These are phyloP conservation scores for Helostoma temminkii DNA, from an alignment of 2,797 vertebrate species.

Conservation along the genomic window DNA sequence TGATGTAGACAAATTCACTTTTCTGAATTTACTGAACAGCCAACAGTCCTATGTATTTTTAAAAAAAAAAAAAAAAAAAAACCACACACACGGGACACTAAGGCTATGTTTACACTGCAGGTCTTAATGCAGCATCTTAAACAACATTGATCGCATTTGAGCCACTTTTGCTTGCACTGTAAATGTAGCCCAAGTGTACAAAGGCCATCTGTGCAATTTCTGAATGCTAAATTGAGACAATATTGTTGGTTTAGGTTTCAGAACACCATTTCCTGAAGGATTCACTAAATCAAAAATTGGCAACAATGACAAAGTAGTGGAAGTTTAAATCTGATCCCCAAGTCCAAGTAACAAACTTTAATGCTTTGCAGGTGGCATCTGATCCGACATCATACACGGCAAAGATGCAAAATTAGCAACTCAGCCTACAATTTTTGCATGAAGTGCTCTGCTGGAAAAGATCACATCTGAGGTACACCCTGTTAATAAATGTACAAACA, in stretches of 20 bases:
- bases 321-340: neutral
- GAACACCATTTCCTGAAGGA: neutral
- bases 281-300: neutral
- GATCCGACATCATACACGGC: neutral
- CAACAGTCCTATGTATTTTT: no score
- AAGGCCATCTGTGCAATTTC: neutral
- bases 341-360: neutral
- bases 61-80: no score
- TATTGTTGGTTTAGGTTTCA: neutral
- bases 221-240: neutral
- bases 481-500: conserved; percentile 9
- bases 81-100: no score
- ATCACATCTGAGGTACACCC: neutral
- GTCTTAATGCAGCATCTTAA: no score
- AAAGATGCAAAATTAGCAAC: conserved; percentile 22
- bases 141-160: no score
- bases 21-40: no score
- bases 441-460: neutral
- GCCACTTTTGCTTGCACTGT: no score
- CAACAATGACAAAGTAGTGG: neutral
- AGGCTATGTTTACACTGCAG: no score
- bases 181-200: no score
- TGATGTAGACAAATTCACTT: no score
- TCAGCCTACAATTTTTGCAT: conserved; percentile 16
- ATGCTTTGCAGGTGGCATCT: conserved; percentile 2